Percentiles rank a stretch among this genome's conserved stretches.
Evolutionary conservation across 2,113 vertebrate genomes (phyloP).

Genomic region (Epinephelus fuscoguttatus): DNA sequence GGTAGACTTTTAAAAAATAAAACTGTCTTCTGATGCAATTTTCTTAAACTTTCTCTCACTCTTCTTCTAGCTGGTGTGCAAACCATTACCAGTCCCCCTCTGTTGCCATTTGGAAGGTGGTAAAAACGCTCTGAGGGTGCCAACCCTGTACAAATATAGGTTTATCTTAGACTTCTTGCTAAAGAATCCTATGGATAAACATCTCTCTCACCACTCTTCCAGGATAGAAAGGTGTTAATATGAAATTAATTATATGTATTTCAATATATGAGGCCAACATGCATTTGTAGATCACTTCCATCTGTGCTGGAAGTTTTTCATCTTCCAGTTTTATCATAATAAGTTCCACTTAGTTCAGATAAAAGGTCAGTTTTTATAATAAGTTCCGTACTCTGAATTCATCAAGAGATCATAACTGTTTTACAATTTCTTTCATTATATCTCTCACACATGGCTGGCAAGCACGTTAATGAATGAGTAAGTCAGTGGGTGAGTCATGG

Average conservation of each 20-base stretch:
- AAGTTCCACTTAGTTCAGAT: not conserved
- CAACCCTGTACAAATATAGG: not conserved
- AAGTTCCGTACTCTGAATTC: not conserved
- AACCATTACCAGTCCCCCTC: not conserved
- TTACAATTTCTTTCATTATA: constrained; percentile 42
- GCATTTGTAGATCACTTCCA: not conserved
- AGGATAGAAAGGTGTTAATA: not conserved
- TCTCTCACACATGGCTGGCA: constrained; percentile 52
- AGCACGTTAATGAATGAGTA: constrained; percentile 60
- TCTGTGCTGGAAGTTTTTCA: not conserved
- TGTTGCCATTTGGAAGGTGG: not conserved
- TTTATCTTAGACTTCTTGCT: not conserved
- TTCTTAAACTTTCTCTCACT: not conserved
- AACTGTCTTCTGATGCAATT: not conserved
- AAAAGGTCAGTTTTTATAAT: not conserved
- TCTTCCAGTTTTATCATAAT: not conserved
- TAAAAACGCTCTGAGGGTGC: not conserved
- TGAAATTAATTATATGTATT: not conserved
- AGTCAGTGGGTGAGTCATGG: constrained; percentile 74
- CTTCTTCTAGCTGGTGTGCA: not conserved
- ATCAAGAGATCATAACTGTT: constrained; percentile 17
- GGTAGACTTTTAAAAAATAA: not conserved
- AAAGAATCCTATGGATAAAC: not conserved
- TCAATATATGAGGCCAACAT: not conserved
- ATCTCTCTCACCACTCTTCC: not conserved